phyloP scores from a whole-genome alignment of 2,797 vertebrate species.

The Rhynchonycteris naso region DNA sequence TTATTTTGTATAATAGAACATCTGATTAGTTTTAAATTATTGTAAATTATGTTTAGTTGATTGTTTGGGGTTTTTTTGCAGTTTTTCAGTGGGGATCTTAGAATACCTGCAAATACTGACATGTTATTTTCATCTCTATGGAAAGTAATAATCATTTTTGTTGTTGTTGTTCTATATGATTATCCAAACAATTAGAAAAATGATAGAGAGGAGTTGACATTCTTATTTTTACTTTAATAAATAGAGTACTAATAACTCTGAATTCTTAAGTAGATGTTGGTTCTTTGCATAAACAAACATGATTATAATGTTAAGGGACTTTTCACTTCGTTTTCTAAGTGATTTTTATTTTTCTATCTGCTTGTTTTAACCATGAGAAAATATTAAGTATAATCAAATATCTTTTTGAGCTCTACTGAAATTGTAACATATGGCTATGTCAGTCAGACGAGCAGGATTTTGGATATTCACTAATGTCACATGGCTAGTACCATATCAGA shows the following conservation, averaged over 20 bases:
- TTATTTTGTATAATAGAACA: background rate
- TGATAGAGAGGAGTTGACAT: background rate
- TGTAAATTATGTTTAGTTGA: background rate
- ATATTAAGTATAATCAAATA: background rate
- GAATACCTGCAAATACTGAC: background rate
- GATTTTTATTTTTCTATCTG: background rate
- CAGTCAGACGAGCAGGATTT: fast-evolving
- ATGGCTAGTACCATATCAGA: background rate
- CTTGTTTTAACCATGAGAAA: background rate
- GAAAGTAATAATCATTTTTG: background rate
- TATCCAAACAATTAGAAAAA: background rate
- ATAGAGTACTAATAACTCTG: background rate
- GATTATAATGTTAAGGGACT: background rate
- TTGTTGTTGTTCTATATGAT: background rate
- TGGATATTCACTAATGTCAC: fast-evolving
- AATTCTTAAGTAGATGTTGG: background rate
- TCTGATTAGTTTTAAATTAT: background rate
- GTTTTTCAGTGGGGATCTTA: background rate
- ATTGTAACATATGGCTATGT: background rate
- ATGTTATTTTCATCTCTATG: background rate
- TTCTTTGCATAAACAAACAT: background rate
- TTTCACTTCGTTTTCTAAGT: background rate
- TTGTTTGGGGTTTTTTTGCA: background rate
- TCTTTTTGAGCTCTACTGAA: background rate
- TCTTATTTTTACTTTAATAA: background rate